Percentiles rank a stretch among this genome's conserved stretches.
Conservation (phyloP, 2,888 invertebrate genomes). For the Agrotis ipsilon region DNA sequence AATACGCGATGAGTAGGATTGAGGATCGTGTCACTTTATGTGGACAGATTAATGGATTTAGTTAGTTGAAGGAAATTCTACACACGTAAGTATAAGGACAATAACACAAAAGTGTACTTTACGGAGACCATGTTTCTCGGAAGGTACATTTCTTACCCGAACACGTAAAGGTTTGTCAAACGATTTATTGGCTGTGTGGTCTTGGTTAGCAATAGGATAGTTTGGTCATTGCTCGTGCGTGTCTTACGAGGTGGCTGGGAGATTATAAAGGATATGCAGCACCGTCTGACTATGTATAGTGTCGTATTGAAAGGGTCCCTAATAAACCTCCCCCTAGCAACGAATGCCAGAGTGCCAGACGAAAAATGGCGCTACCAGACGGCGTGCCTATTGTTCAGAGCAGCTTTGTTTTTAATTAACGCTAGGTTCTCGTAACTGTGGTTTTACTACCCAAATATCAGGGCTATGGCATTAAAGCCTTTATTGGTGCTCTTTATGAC, state of each 20-base stretch:
- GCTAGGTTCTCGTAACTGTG: constrained; percentile 8
- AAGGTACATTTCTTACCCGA: constrained; percentile 35
- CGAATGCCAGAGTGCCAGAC: constrained; percentile 33
- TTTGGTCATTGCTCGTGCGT: constrained; percentile 15
- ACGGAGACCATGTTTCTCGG: constrained; percentile 35
- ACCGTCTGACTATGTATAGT: constrained; percentile 16
- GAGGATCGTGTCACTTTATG: constrained; percentile 10
- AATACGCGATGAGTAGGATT: constrained; percentile 19
- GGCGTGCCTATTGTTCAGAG: constrained; percentile 34
- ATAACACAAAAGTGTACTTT: constrained; percentile 17
- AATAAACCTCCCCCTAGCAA: constrained; percentile 34
- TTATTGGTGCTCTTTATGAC: constrained; percentile 1
- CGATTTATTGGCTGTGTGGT: constrained; percentile 39
- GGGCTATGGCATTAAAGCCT: constrained; percentile 11
- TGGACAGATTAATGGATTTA: constrained; percentile 27
- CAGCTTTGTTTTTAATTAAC: constrained; percentile 47
- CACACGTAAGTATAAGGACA: constrained; percentile 10
- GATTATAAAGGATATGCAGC: constrained; percentile 27
- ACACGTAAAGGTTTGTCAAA: constrained; percentile 24
- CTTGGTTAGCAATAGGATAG: constrained; percentile 30
- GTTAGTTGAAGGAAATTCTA: constrained; percentile 37
- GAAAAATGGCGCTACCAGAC: constrained; percentile 44
- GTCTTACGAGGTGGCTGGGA: constrained; percentile 2
- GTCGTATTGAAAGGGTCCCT: constrained; percentile 32
- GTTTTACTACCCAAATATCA: constrained; percentile 3